Base-by-base conservation (phyloP, 2,113 vertebrate species). In the Natator depressus region DNA sequence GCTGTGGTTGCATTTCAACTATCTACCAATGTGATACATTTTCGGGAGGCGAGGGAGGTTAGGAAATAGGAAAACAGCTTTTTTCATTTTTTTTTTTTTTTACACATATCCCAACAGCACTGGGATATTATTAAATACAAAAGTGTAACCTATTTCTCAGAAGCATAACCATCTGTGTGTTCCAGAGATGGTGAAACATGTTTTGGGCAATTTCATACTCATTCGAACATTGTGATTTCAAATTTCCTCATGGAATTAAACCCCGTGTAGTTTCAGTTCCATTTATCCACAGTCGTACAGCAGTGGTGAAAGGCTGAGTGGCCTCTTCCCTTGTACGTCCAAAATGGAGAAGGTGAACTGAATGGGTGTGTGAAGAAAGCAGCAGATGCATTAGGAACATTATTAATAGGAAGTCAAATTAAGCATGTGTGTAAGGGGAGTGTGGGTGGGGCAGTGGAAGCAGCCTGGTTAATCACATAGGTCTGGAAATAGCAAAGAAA, bases 401-500 rank as follows among this genome's bases (percentile, higher is more conserved):
- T 8, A 79, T 46, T 47, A 78, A 49, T 29, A 47, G 24, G 9
- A 72, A 72, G 9, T 72, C 12, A 46, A 79, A 49, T 49, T 16
- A 47, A 31, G 78, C 16, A 19, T 50, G 13, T 29, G 46, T 50
- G 47, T 80, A 27, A 49, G 47, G 29, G 2, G 4, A 55, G 27
- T 3, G 1, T 1, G 5, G 0, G 0, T 0, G 1, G 1, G 1
- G 0, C 13, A 12, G 6, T 2, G 0, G 17, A 27, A 84, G 38
- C 16, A 38, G 27, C 27, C 76, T 69, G 62, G 35, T n/a, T 35
- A 69, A 29, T 1, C 12, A 4, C 20, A 53, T 16, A 29, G 1
- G 2, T 13, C 4, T 0, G 2, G 59, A 29, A 80, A 10, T 35
- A 24, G 16, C 47, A 6, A 42, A 53, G 87, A 10, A 49, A 80